Percentiles rank a stretch among this genome's conserved stretches.
These are phyloP conservation scores for Drosophila quadrilineata DNA, from an alignment of 1,140 invertebrate species.

Conservation along the genomic window DNA sequence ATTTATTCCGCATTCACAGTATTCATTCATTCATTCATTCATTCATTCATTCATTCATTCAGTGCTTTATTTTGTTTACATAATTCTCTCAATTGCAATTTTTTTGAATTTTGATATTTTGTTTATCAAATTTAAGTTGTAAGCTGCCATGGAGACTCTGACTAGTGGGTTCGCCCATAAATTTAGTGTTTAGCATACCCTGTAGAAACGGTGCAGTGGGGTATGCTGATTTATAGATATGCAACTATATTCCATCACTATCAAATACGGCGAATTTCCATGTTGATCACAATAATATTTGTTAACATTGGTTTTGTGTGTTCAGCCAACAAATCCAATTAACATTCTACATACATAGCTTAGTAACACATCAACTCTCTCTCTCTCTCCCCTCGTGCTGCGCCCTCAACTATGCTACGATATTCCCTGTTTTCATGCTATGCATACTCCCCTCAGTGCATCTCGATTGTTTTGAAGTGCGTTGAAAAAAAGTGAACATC, in stretches of 20 bases:
- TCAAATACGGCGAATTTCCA: no score
- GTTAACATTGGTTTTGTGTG: conserved; percentile 7
- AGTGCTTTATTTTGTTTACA: no score
- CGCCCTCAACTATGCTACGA: no score
- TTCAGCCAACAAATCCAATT: conserved; percentile 52
- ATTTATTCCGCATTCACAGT: conserved; percentile 16
- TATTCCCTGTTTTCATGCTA: no score
- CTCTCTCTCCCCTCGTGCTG: no score
- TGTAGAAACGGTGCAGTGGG: not conserved
- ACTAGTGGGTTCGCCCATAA: not conserved
- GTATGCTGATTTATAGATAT: not conserved
- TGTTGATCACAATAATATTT: not conserved
- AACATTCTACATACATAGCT: conserved; percentile 56
- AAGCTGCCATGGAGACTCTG: conserved; percentile 3
- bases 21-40: no score
- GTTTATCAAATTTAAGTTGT: conserved; percentile 6
- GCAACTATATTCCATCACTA: no score
- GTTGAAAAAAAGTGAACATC: conserved; percentile 22
- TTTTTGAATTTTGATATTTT: conserved; percentile 28
- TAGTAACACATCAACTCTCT: conserved; percentile 55
- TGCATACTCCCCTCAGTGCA: conserved; percentile 9
- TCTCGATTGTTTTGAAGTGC: conserved; percentile 43
- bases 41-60: no score
- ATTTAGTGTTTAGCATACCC: not conserved
- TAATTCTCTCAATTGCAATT: conserved; percentile 10